Percentiles rank a stretch among this genome's conserved stretches.
Evolutionary conservation across 2,888 invertebrate genomes (phyloP).

Genomic region (Melinaea menophilus): DNA sequence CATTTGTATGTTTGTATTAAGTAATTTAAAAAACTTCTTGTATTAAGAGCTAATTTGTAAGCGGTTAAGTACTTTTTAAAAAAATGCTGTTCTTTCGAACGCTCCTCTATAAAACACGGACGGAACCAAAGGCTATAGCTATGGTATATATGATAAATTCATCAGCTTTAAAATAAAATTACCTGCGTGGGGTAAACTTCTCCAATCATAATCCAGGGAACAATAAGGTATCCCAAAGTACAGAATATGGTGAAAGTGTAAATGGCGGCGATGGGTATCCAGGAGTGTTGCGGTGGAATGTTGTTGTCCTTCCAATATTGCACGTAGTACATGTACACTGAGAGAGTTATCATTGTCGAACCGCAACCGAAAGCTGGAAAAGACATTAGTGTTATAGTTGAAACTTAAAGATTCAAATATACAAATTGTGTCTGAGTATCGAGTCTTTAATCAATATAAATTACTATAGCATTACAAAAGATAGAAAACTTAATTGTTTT

Average conservation of each 20-base stretch:
- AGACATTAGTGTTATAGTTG: background rate
- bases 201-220: conserved; percentile 87
- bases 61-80: too few relatives aligned
- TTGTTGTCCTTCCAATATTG: conserved; percentile 67
- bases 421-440: too few relatives aligned
- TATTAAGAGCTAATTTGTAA: too few relatives aligned
- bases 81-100: too few relatives aligned
- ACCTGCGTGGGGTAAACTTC: conserved; percentile 84
- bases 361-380: conserved; percentile 79
- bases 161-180: background rate
- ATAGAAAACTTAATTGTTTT: background rate
- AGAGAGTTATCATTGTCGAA: conserved; percentile 78
- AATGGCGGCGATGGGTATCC: conserved; percentile 81
- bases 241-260: conserved; percentile 80
- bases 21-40: too few relatives aligned
- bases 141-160: background rate
- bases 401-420: too few relatives aligned
- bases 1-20: too few relatives aligned
- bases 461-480: background rate
- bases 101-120: too few relatives aligned
- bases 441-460: background rate
- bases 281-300: conserved; percentile 64
- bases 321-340: conserved; percentile 79
- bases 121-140: background rate
- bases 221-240: conserved; percentile 81